Base-by-base conservation (phyloP, 2,797 vertebrate genomes). In the Sphaeramia orbicularis region DNA sequence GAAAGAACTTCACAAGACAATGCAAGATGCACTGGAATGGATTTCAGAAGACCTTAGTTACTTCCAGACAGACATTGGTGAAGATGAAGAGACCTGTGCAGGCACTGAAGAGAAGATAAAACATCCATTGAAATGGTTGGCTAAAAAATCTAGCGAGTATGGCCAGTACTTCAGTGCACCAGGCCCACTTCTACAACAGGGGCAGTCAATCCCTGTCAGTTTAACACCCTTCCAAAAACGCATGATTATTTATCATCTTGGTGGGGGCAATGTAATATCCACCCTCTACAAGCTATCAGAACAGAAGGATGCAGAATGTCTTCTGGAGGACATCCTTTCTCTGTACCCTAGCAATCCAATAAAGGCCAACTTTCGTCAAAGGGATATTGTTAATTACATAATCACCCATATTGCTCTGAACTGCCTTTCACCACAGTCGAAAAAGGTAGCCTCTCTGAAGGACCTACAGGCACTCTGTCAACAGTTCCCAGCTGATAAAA, bases 41-140 rank as follows among this genome's bases (percentile, higher is more conserved):
- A 94, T 96, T 64, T 95, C 95, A 8, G 95, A 95, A 53, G 95
- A 96, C 50, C 74, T 96, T 14, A 93, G 93, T 77, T 96, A 94
- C 35, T 96, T 96, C 75, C 95, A 96, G 83, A 95, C 93, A 56
- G 94, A 95, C n/a, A 90, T 92, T 51, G 82, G 12, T 38, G 38
- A 13, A 13, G 92, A 93, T 32, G 90, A 93, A 52, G 86, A 80
- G 1, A 82, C 44, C 0, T 45, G 2, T 30, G 61, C 72, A 32
- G 61, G 56, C 0, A 70, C 32, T 1, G 94, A 94, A 21, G 91
- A 91, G 61, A 92, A 91, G 18, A 80, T 91, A 38, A 45, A 80
- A 9, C 86, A 94, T 12, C 92, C 95, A 7, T 84, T 94, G 45
- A 88, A 2, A 38, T 96, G 94, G 95, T 50, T 96, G 50, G 74